Conservation (phyloP, 2,113 vertebrate species). For the Ailurus styani region DNA sequence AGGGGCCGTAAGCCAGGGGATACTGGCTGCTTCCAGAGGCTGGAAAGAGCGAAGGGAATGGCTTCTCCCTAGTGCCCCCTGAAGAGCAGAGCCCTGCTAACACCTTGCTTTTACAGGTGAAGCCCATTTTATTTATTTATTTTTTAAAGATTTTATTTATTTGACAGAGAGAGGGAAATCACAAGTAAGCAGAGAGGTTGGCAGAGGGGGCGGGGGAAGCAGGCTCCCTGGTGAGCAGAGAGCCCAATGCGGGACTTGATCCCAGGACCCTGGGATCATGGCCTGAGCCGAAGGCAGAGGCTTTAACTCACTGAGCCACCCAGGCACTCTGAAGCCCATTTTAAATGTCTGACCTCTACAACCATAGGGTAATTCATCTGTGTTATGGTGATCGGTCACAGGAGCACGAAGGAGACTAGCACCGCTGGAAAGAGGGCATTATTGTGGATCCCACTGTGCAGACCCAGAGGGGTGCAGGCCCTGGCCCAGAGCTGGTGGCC, state of each 20-base stretch:
- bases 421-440: not conserved
- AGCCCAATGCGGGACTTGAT: too few species aligned
- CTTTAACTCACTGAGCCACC: too few species aligned
- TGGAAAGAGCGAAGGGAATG: not conserved
- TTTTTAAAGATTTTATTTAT: too few species aligned
- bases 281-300: too few species aligned
- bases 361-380: rapidly evolving
- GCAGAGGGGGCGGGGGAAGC: too few species aligned
- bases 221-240: too few species aligned
- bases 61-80: not conserved
- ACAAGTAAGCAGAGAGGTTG: too few species aligned
- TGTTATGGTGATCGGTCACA: not conserved
- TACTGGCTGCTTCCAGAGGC: not conserved
- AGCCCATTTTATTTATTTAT: too few species aligned
- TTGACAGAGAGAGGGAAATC: too few species aligned
- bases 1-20: not conserved
- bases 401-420: not conserved
- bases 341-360: not conserved
- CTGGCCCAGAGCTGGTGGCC: not conserved
- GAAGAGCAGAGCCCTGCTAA: not conserved
- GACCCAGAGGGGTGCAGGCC: not conserved
- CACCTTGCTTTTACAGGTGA: not conserved
- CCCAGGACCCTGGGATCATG: too few species aligned
- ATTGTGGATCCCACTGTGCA: rapidly evolving
- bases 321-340: too few species aligned